Percentiles rank a stretch among this genome's conserved stretches.
Conservation (phyloP, 1,140 invertebrate genomes). For the Linepithema humile region DNA sequence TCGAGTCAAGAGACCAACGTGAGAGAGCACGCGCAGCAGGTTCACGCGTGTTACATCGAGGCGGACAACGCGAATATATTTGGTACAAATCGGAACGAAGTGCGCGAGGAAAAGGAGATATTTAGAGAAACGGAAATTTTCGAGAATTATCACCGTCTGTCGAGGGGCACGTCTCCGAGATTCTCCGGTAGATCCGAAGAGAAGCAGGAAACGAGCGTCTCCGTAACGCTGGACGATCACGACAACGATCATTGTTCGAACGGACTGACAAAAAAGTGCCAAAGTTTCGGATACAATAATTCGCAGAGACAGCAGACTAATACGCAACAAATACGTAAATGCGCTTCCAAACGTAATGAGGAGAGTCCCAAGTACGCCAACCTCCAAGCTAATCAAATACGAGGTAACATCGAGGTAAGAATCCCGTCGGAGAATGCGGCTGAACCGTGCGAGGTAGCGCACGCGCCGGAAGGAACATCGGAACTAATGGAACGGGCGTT, state of each 20-base stretch:
- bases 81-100: constrained; percentile 73
- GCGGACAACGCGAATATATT: constrained; percentile 72
- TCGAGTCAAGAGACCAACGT: constrained; percentile 48
- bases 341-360: constrained; percentile 60
- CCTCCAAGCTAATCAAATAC: constrained; percentile 59
- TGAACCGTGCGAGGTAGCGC: constrained; percentile 79
- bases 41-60: constrained; percentile 46
- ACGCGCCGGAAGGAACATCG: constrained; percentile 79
- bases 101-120: constrained; percentile 45
- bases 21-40: constrained; percentile 62
- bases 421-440: constrained; percentile 81
- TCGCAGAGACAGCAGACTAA: constrained; percentile 71
- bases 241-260: constrained; percentile 45
- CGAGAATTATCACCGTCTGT: constrained; percentile 43
- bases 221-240: neutral
- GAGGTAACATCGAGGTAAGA: constrained; percentile 73
- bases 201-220: constrained; percentile 19
- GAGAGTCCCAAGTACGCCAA: constrained; percentile 68
- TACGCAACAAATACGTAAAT: constrained; percentile 67
- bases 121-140: constrained; percentile 60
- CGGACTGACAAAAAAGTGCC: constrained; percentile 68
- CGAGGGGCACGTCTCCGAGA: constrained; percentile 27
- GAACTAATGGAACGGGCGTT: constrained; percentile 70
- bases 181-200: constrained; percentile 41
- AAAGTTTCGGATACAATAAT: constrained; percentile 69